phyloP scores from a whole-genome alignment of 2,113 vertebrate genomes.

The Lasiurus cinereus region DNA sequence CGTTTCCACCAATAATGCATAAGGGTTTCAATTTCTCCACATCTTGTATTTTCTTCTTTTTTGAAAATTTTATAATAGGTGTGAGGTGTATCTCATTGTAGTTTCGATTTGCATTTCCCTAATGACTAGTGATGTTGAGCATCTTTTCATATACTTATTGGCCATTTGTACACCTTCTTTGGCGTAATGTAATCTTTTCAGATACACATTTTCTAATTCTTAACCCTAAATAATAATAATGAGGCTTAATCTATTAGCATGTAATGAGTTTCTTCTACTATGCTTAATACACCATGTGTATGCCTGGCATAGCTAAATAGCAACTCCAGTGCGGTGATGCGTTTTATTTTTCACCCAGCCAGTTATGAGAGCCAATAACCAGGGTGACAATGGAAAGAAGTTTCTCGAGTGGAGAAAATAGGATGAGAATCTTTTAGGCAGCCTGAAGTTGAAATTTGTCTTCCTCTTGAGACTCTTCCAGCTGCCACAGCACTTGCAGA shows the following conservation, averaged over 20 bases:
- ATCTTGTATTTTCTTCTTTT: not conserved
- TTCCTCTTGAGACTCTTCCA: slow-evolving; percentile 30
- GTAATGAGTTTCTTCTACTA: slow-evolving; percentile 1
- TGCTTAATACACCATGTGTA: not conserved
- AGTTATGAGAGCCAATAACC: not conserved
- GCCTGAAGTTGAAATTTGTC: not conserved
- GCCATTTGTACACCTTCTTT: not conserved
- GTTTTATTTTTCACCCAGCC: not conserved
- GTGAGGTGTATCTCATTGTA: not conserved
- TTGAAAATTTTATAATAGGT: not conserved
- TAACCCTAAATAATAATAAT: slow-evolving; percentile 10
- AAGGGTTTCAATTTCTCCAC: not conserved
- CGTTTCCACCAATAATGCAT: not conserved
- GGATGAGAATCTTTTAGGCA: not conserved
- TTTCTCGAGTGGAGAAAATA: not conserved
- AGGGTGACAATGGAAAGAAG: not conserved
- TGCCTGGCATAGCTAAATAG: not conserved
- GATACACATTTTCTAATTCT: slow-evolving; percentile 16
- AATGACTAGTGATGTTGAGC: not conserved
- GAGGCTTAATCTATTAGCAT: not conserved
- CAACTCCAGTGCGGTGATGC: not conserved
- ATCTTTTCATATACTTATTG: not conserved
- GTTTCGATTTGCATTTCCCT: slow-evolving; percentile 4
- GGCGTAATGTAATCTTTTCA: slow-evolving; percentile 15
- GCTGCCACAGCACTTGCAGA: not conserved